Base-by-base conservation (phyloP, 2,888 invertebrate genomes). In the Crocallis elinguaria region DNA sequence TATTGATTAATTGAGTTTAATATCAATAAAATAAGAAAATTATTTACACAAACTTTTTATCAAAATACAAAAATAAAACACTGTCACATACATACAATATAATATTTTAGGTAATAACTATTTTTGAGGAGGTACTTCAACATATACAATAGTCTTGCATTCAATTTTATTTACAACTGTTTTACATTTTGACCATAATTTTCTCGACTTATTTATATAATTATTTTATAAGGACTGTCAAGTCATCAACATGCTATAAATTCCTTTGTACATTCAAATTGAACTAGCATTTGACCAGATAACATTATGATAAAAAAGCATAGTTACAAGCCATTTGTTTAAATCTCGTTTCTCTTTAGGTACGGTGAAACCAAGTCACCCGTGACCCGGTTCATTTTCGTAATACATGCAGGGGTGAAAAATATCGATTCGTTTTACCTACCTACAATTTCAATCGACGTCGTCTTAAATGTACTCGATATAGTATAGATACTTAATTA, bases 41-140 rank as follows among this genome's bases (percentile, higher is more conserved):
- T 89, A 90, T 90, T 89, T 90, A 90, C 90, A 90, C 88, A 84
- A 87, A 88, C n/a, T n/a, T 82, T 88, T 89, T 90, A 90, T 90
- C 88, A 90, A 90, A 90, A 90, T 90, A 90, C 90, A 90, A 90
- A 90, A 90, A 89, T 90, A 90, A 90, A 89, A 89, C 89, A 90
- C 87, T 87, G 90, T 87, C 88, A 90, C 90, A 82, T 88, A 88
- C 85, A 87, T 80, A 79, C 58, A 57, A 61, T 77, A 81, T 41
- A 48, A 49, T 63, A 48, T 43, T 37, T n/a, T 39, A 70, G 74
- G 81, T 82, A 77, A 78, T 82, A 83, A 88, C 79, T 67, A 75
- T 70, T 75, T 73, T 67, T 77, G 76, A 75, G 78, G 80, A 82
- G 77, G 72, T 81, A 75, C 75, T 50, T 38, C 45, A 32, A 38